Evolutionary conservation across 2,113 vertebrate species (phyloP), one percentile per base, ranked within the genome.

Genomic region (Scomber scombrus): DNA sequence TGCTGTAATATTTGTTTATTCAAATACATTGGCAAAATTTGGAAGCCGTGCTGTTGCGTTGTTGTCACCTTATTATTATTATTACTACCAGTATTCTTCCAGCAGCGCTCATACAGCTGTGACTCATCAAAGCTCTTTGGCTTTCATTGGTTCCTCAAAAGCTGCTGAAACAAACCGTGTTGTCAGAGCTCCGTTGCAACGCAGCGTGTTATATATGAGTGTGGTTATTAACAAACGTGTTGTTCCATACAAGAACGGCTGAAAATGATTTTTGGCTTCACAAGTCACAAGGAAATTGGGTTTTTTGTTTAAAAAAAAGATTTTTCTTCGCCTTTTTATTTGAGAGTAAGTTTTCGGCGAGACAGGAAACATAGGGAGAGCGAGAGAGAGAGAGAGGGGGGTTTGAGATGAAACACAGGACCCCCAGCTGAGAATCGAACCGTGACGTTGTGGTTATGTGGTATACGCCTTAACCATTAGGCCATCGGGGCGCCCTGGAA

Each of bases 81-180:
- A 34, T 78, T 16, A 1, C 12, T 57, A 29, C 47, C 57, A 58
- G 70, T 26, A n/a, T 23, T 49, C 0, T 1, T 8, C 47, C 51
- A 4, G 13, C 11, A 1, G 3, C 45, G 18, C 7, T 7, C 55
- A 18, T 16, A 34, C 15, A 40, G 79, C 40, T 60, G 31, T 11
- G 55, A 14, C 71, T 49, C 45, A 75, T 54, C 29, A 50, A 57
- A 62, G 60, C 19, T n/a, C 19, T 14, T 43, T 51, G 26, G 46
- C 6, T 5, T 19, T 65, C 10, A 13, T 29, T 10, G 19, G 10
- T 49, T 71, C 52, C 21, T 12, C 45, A 12, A 1, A 19, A 50
- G 12, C 50, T 5, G 40, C 7, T 29, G 1, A 75, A 75, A 15
- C 11, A 70, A 69, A 68, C 76, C n/a, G 21, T 2, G 64, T 50